Base-by-base conservation (phyloP, 2,888 invertebrate genomes). In the Allacma fusca region DNA sequence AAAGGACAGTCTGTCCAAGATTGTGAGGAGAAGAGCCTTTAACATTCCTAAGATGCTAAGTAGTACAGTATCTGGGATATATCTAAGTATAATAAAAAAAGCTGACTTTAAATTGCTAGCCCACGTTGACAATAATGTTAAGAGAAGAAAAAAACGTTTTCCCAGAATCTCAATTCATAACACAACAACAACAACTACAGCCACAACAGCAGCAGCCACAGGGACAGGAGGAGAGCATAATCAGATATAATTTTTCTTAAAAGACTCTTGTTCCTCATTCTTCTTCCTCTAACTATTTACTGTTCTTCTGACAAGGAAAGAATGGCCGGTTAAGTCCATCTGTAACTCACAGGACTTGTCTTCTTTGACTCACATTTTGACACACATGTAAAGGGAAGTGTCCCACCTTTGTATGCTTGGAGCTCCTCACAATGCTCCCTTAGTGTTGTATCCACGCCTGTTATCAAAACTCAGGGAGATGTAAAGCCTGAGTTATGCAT, bases 181-280 rank as follows among this genome's bases (percentile, higher is more conserved):
- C 19, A 13, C 19, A 13, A 50, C n/a, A 50, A 50, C n/a, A 50
- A 34, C 5, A 34, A 9, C 5, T 7, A 9, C 9, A 34, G 34
- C 34, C 4, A 34, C 34, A 34, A 34, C 9, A 34, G 9, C 34
- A 34, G 34, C 5, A 34, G 34, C 34, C n/a, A n/a, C n/a, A n/a
- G 34, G 9, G 34, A 34, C 4, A 34, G 19, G 50, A n/a, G n/a
- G 50, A 50, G 19, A 50, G n/a, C n/a, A 50, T 50, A 50, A 50
- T 50, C 50, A 50, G 50, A 50, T 50, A 50, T 50, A 50, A 50
- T 50, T 50, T 50, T n/a, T 50, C 50, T 50, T n/a, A 50, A 50
- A 50, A 50, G n/a, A n/a, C 16, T 50, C 16, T 50, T 50, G 50
- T 50, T 50, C 50, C 50, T 50, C 50, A 50, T 50, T 19, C n/a